Base-by-base conservation (phyloP, 2,113 vertebrate genomes). In the Thinocorus orbignyianus region DNA sequence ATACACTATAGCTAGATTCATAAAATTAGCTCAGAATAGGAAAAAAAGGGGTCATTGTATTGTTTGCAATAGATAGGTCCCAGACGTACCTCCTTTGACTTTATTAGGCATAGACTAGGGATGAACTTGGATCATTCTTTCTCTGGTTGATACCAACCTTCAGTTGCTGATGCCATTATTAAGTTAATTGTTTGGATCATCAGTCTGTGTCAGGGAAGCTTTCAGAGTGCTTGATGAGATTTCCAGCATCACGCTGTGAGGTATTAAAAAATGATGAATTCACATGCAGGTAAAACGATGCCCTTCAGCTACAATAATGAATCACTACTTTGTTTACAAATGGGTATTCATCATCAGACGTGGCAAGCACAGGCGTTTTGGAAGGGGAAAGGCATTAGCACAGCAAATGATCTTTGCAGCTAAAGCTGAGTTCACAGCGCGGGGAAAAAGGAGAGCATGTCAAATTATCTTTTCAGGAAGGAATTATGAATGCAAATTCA, bases 251-350 rank as follows among this genome's bases (percentile, higher is more conserved):
- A 98, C 97, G 97, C 98, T 98, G 98, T 46, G 97, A 95, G 92
- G 86, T 96, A 97, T 98, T 98, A 97, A 96, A 96, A 97, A 96
- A 92, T 98, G 97, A 98, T 98, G 96, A 97, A 97, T 98, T 97
- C 98, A 97, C 88, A 97, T 97, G 97, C 96, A 97, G 97, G 97
- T 98, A 96, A 97, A 97, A 93, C 41, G 77, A 90, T 98, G 96
- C 97, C 98, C 97, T 98, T 97, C 97, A 97, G 95, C 97, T 97
- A 92, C 94, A 95, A 96, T 96, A 97, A 97, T 98, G 95, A 92
- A 98, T 98, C 98, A 97, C 92, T 95, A 79, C 95, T 98, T 97
- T 97, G 96, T 97, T 98, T 97, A 98, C 95, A 97, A 97, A 98
- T 95, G 95, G 87, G 65, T 77, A 92, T 96, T 98, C 84, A 69